These are phyloP conservation scores for Brachionus paranguensis DNA, from an alignment of 1,140 invertebrate species.

Conservation along the genomic window DNA sequence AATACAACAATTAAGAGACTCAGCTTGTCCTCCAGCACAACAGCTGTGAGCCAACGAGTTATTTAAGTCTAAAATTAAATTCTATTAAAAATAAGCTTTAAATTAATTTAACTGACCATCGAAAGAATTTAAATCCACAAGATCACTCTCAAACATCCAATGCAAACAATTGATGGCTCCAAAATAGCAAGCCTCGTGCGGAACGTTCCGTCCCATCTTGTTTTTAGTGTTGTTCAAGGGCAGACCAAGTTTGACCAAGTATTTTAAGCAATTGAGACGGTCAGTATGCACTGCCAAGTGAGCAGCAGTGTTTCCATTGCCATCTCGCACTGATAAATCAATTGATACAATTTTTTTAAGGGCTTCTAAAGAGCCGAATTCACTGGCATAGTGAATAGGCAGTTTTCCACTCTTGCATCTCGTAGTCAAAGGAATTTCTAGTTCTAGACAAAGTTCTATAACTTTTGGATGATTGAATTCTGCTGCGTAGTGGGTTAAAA, in stretches of 20 bases:
- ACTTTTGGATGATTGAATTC: slow-evolving; percentile 2
- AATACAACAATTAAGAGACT: slow-evolving; percentile 30
- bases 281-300: slow-evolving; percentile 6
- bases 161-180: slow-evolving; percentile 23
- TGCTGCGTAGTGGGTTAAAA: background rate
- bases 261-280: slow-evolving; percentile 20
- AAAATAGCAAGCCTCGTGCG: background rate
- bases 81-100: background rate
- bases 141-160: slow-evolving; percentile 27
- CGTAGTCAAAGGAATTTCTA: background rate
- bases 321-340: background rate
- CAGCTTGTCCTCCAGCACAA: slow-evolving; percentile 19
- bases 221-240: slow-evolving; percentile 6
- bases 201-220: background rate
- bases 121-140: background rate
- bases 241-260: background rate
- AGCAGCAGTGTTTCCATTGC: background rate
- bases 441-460: slow-evolving; percentile 7
- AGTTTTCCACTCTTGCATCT: slow-evolving; percentile 15
- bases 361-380: background rate
- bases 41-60: slow-evolving; percentile 20
- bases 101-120: background rate
- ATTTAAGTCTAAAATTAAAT: background rate
- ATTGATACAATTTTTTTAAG: slow-evolving; percentile 5
- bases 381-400: slow-evolving; percentile 26